Conservation (phyloP, 2,797 vertebrate genomes). For the Peromyscus aztecus region DNA sequence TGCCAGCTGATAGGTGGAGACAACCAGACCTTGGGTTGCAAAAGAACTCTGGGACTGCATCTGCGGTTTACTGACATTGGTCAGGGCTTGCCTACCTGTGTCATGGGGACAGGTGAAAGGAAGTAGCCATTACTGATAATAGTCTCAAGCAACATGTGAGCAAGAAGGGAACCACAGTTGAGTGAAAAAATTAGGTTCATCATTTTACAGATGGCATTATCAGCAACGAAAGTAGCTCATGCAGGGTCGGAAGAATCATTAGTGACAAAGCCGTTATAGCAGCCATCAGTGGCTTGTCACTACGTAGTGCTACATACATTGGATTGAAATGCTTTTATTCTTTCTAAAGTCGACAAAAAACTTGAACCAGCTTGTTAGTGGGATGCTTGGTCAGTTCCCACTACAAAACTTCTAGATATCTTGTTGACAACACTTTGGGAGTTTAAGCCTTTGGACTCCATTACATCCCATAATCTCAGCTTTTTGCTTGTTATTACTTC, state of each 20-base stretch:
- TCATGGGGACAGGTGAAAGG: rapidly evolving
- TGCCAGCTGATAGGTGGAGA: not conserved
- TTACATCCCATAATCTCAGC: not conserved
- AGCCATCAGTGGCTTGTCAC: not conserved
- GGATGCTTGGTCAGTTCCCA: not conserved
- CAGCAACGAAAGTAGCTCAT: not conserved
- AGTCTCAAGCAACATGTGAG: not conserved
- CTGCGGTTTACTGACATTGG: not conserved
- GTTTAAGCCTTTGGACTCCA: not conserved
- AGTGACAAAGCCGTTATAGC: not conserved
- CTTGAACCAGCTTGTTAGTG: not conserved
- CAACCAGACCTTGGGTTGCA: not conserved
- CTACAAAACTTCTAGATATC: not conserved
- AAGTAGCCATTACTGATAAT: not conserved
- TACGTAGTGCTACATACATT: not conserved
- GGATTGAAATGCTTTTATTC: not conserved
- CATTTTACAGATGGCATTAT: not conserved
- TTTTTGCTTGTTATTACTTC: not conserved
- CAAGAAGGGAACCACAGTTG: not conserved
- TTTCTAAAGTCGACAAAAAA: not conserved
- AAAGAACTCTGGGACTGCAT: not conserved
- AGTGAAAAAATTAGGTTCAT: not conserved
- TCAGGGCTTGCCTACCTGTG: not conserved
- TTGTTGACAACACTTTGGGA: not conserved
- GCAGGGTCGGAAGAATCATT: not conserved